Percentiles rank a stretch among this genome's conserved stretches.
phyloP scores from a whole-genome alignment of 37 sponge, comb jelly and placozoan genomes.

The Halisarca cf. caerulea region DNA sequence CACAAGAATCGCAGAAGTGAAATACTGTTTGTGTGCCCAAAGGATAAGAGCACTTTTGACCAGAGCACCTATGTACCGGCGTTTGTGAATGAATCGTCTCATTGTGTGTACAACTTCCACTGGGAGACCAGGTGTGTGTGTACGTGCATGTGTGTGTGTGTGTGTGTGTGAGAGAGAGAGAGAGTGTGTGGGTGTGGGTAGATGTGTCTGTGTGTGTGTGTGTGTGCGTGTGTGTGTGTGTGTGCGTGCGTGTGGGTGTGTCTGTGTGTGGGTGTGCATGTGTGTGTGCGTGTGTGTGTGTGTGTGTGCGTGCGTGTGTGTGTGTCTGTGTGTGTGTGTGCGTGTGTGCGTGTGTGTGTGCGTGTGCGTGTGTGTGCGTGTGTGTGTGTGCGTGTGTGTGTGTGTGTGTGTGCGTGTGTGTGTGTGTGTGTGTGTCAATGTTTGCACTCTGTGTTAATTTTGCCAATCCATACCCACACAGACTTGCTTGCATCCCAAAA shows the following conservation, averaged over 20 bases:
- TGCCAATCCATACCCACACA: too few species aligned
- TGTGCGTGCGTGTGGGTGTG: constrained; percentile 21
- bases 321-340: constrained; percentile 34
- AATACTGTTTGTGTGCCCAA: constrained; percentile 65
- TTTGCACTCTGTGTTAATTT: too few species aligned
- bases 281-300: background rate
- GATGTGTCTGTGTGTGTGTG: constrained; percentile 26
- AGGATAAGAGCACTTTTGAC: background rate
- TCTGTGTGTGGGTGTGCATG: constrained; percentile 8
- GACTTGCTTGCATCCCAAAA: constrained; percentile 60
- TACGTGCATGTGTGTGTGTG: constrained; percentile 1
- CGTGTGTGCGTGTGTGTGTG: constrained; percentile 29
- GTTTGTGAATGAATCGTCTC: constrained; percentile 42
- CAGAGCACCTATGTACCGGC: constrained; percentile 7
- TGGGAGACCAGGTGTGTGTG: constrained; percentile 65
- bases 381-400: constrained; percentile 27
- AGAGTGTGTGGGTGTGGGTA: constrained; percentile 29
- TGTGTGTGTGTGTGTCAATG: too few species aligned
- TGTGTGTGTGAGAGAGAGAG: constrained; percentile 26
- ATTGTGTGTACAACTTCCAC: constrained; percentile 66
- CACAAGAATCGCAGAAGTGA: constrained; percentile 20
- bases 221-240: constrained; percentile 37
- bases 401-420: constrained; percentile 22
- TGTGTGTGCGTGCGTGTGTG: constrained; percentile 32
- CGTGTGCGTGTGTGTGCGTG: constrained; percentile 35